phyloP scores from a whole-genome alignment of 2,113 vertebrate genomes.

The Siniperca knerii region DNA sequence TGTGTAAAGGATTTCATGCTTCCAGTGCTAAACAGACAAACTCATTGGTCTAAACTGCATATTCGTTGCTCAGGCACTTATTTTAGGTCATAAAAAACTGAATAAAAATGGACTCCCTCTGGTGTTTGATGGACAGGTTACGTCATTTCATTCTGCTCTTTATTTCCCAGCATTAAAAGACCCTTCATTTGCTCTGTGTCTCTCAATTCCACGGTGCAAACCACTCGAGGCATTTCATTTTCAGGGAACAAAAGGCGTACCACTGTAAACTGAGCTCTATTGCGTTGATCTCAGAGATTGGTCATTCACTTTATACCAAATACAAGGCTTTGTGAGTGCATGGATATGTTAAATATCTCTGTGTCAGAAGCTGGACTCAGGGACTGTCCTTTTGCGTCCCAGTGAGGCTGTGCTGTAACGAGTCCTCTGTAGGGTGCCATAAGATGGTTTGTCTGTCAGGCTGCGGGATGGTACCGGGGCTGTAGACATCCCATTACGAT shows the following conservation, averaged over 20 bases:
- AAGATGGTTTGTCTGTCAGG: constrained; percentile 69
- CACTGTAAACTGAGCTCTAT: constrained; percentile 51
- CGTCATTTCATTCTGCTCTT: constrained; percentile 27
- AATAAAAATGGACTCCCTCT: constrained; percentile 15
- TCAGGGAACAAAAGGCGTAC: constrained; percentile 28
- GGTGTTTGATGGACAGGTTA: constrained; percentile 22
- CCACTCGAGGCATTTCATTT: constrained; percentile 8
- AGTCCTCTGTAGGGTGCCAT: constrained; percentile 80
- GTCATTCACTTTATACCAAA: constrained; percentile 8
- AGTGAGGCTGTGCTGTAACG: constrained; percentile 85
- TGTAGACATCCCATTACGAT: constrained; percentile 75
- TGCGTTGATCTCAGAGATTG: constrained; percentile 59
- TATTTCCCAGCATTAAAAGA: constrained; percentile 1
- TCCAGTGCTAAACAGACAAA: constrained; percentile 59
- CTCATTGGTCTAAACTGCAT: constrained; percentile 71
- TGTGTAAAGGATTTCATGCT: constrained; percentile 20
- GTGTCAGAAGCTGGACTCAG: constrained; percentile 92
- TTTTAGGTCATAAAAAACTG: constrained; percentile 47
- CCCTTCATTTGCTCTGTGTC: constrained; percentile 2
- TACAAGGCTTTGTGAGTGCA: constrained; percentile 50
- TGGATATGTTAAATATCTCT: not conserved
- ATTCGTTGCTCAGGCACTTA: constrained; percentile 79
- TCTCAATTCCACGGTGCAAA: constrained; percentile 23
- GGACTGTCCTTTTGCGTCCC: constrained; percentile 84
- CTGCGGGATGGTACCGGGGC: constrained; percentile 48